Conservation (phyloP, 2,888 invertebrate genomes). For the Digitonthophagus gazella region DNA sequence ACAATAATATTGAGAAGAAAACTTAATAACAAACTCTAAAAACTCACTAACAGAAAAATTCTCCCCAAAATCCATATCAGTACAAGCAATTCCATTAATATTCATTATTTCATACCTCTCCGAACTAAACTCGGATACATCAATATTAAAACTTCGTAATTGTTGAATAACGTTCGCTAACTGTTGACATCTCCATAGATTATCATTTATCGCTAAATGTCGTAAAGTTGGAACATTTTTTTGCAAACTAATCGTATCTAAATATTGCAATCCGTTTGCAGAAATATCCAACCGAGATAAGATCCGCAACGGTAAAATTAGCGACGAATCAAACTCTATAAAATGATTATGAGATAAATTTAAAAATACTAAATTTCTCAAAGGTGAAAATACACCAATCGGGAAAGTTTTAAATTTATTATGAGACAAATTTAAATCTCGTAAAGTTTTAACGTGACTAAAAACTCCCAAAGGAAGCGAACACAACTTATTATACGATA, state of each 20-base stretch:
- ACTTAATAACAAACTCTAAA: slow-evolving; percentile 32
- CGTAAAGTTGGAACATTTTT: slow-evolving; percentile 40
- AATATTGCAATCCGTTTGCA: slow-evolving; percentile 41
- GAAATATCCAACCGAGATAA: slow-evolving; percentile 43
- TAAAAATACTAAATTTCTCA: slow-evolving; percentile 38
- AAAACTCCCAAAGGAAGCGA: slow-evolving; percentile 44
- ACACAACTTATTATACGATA: slow-evolving; percentile 42
- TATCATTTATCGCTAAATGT: slow-evolving; percentile 42
- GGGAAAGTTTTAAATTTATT: slow-evolving; percentile 42
- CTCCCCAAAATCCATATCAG: slow-evolving; percentile 34
- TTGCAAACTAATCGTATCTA: slow-evolving; percentile 41
- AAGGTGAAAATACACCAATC: slow-evolving; percentile 43
- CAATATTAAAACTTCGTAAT: slow-evolving; percentile 39
- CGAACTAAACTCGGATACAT: slow-evolving; percentile 35
- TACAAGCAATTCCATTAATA: slow-evolving; percentile 46
- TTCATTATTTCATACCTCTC: slow-evolving; percentile 43
- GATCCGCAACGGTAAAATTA: slow-evolving; percentile 39
- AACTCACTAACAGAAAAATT: slow-evolving; percentile 38
- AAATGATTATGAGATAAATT: slow-evolving; percentile 43
- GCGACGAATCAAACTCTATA: slow-evolving; percentile 38
- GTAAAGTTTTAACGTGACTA: slow-evolving; percentile 36
- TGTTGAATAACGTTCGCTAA: slow-evolving; percentile 40
- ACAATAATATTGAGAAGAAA: slow-evolving; percentile 9
- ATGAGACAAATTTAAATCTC: slow-evolving; percentile 40
- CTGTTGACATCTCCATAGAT: slow-evolving; percentile 42